Base-by-base conservation (phyloP, 2,113 vertebrate genomes). In the Sclerurus mexicanus region DNA sequence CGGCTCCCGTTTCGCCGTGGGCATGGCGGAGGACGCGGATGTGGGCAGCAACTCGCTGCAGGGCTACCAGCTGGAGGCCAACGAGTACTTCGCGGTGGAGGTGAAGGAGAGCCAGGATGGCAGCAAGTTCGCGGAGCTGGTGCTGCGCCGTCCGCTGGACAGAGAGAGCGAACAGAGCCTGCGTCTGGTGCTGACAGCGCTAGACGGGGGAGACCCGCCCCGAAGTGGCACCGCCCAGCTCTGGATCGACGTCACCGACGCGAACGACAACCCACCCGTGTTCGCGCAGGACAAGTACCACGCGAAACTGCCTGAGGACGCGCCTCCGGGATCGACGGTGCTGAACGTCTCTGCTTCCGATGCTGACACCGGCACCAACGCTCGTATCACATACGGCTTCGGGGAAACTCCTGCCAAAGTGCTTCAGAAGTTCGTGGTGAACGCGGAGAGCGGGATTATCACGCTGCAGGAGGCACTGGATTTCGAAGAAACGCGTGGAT, bases 181-280 rank as follows among this genome's bases (percentile, higher is more conserved):
- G 40, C 72, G 46, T 2, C 53, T 98, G 16, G 9, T 95, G 44
- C 82, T 98, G 53, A 97, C 78, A 0, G 96, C 97, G 3, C 7
- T 96, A 40, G 98, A 98, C 33, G 94, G 95, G 3, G 98, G 96
- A 0, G 63, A 91, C 2, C 96, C 97, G 7, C 76, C 90, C 30
- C 95, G 95, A 12, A 96, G 60, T 17, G 96, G 97, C 23, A 96
- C 94, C 12, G 96, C 85, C 27, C 85, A 96, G n/a, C 86, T 98
- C 39, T 71, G 47, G 19, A 69, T 98, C n/a, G 95, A 96, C 15
- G 97, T 98, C 10, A 96, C 97, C 5, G 98, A 99, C 13, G 96
- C 9, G 3, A 99, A 98, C 76, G 97, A 99, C 82, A 98, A 98
- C 47, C 46, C 97, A 0, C 98, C 98, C 9, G 90, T 98, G 67